Conservation (phyloP, 1,140 invertebrate species). For the Aradophagus sp. region DNA sequence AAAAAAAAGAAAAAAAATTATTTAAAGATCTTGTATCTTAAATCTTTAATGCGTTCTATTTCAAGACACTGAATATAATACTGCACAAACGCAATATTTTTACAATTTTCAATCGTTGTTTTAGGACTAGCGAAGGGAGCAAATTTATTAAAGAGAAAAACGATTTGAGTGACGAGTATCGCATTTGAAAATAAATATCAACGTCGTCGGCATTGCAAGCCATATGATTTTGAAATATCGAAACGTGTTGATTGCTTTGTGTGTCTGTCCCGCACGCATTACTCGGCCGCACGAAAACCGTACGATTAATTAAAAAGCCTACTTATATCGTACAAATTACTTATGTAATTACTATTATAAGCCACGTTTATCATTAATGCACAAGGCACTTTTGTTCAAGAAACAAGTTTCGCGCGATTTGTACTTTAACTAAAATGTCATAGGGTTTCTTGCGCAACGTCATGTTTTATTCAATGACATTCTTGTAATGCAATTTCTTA, state of each 20-base stretch:
- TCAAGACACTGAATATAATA: slow-evolving; percentile 50
- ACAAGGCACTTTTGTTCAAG: slow-evolving; percentile 7
- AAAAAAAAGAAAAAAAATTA: too few species aligned
- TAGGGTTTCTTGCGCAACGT: neutral
- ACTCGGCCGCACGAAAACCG: slow-evolving; percentile 54
- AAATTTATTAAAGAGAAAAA: too few species aligned
- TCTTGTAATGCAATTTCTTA: too few species aligned
- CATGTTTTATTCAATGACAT: too few species aligned
- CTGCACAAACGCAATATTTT: slow-evolving; percentile 57
- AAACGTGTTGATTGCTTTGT: slow-evolving; percentile 46
- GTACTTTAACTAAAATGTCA: too few species aligned
- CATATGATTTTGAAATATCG: slow-evolving; percentile 39
- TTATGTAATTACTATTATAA: slow-evolving; percentile 52
- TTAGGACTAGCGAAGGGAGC: slow-evolving; percentile 45
- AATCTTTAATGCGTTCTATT: slow-evolving; percentile 51
- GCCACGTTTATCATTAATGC: slow-evolving; percentile 38
- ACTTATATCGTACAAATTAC: slow-evolving; percentile 55
- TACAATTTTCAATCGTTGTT: slow-evolving; percentile 49
- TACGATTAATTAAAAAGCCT: slow-evolving; percentile 48
- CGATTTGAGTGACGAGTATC: too few species aligned
- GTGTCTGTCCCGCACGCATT: slow-evolving; percentile 49
- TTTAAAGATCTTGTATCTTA: slow-evolving; percentile 35
- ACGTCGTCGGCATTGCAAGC: slow-evolving; percentile 34
- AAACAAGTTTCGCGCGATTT: slow-evolving; percentile 10
- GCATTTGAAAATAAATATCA: too few species aligned